These are phyloP conservation scores for Odocoileus hemionus DNA, from an alignment of 2,113 vertebrate genomes.

Conservation along the genomic window DNA sequence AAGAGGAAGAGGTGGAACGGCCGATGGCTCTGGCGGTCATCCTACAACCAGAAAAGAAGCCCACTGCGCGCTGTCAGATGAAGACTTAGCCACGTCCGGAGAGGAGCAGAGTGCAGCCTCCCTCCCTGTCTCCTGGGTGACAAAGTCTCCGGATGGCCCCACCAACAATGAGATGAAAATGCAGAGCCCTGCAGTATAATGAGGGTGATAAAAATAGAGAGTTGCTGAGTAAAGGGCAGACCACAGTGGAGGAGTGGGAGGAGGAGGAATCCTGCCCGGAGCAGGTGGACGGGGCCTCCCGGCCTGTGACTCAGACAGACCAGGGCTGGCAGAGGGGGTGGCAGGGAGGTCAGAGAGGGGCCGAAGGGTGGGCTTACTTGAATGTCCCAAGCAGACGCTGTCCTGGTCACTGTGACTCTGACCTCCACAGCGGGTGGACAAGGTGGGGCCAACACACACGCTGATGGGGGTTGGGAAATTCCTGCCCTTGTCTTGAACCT, in stretches of 20 bases:
- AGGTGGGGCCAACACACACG: background rate
- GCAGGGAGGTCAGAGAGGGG: background rate
- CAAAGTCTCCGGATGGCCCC: background rate
- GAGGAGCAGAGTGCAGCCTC: background rate
- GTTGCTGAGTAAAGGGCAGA: background rate
- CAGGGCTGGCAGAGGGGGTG: background rate
- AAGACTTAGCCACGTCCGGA: background rate
- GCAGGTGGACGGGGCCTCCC: no score
- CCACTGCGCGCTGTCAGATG: background rate
- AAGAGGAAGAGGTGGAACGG: background rate
- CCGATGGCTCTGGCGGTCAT: background rate
- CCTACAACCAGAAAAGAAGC: background rate
- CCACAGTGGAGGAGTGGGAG: background rate
- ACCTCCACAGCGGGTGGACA: background rate
- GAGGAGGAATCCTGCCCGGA: background rate
- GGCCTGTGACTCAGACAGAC: background rate
- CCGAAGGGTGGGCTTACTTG: background rate
- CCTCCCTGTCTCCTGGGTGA: background rate
- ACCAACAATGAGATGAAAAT: slow-evolving; percentile 29
- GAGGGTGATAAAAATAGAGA: slow-evolving; percentile 9
- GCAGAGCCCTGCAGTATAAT: background rate
- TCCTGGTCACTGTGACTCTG: background rate
- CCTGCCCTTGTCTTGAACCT: background rate
- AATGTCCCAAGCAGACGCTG: background rate
- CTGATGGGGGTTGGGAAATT: background rate